These are phyloP conservation scores for Vannuccia rotundouncinata DNA, from an alignment of 2,888 invertebrate species.

Conservation along the genomic window DNA sequence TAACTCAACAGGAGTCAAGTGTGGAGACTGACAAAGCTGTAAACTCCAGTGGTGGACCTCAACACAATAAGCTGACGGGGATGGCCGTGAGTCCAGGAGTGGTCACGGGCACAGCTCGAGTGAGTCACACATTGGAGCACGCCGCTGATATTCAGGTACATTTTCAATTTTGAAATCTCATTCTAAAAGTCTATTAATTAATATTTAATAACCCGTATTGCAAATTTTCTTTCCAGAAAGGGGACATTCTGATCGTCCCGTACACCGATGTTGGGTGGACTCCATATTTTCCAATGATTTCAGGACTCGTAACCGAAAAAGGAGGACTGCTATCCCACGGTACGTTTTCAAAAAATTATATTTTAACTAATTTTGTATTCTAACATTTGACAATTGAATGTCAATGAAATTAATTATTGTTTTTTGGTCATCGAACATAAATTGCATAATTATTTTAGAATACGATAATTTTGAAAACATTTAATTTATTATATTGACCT, in stretches of 20 bases:
- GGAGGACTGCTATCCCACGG: constrained; percentile 77
- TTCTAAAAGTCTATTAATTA: too few relatives aligned
- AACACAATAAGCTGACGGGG: constrained; percentile 58
- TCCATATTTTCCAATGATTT: constrained; percentile 72
- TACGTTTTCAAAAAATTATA: constrained; percentile 46
- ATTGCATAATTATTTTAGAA: too few relatives aligned
- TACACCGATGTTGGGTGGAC: constrained; percentile 78
- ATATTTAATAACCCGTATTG: too few relatives aligned
- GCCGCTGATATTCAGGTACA: constrained; percentile 59
- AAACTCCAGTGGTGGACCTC: not conserved
- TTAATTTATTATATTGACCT: too few relatives aligned
- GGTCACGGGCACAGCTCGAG: constrained; percentile 66
- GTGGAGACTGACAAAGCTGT: not conserved
- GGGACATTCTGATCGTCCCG: constrained; percentile 70
- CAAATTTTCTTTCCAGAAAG: constrained; percentile 55
- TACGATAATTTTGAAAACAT: too few relatives aligned
- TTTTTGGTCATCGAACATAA: too few relatives aligned
- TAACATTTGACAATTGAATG: too few relatives aligned
- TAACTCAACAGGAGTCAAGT: too few relatives aligned
- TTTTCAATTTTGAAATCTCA: not conserved
- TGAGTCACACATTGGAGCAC: constrained; percentile 65
- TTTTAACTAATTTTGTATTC: not conserved
- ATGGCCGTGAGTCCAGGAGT: constrained; percentile 69
- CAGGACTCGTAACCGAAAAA: constrained; percentile 72
- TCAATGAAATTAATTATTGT: too few relatives aligned